Base-by-base conservation (phyloP, 2,113 vertebrate genomes). In the Platysternon megacephalum region DNA sequence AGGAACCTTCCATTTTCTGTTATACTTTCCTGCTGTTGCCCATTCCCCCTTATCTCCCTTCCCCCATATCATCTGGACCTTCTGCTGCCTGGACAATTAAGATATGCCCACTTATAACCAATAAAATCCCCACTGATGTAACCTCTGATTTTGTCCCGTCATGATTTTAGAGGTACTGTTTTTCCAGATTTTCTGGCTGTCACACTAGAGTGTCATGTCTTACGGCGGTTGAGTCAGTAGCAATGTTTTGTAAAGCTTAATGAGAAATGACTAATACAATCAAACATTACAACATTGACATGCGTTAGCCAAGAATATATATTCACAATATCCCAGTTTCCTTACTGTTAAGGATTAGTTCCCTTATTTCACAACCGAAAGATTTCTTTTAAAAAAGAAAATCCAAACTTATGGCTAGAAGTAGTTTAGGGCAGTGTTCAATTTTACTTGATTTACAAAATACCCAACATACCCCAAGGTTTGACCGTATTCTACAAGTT, bases 11-110 rank as follows among this genome's bases (percentile, higher is more conserved):
- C 3, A 14, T 68, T 85, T 85, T 39, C 8, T 2, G 42, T 80
- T 52, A 1, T 29, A 29, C 2, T 11, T 0, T 6, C 52, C 0
- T 29, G 26, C 2, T 3, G 0, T 16, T 78, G 56, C 56, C 26
- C 56, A 61, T 61, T 61, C 14, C 58, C 29, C 29, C 29, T 61
- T 5, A 61, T 85, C 48, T n/a, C 9, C 2, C 4, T 14, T 42
- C 26, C 32, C 48, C 82, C 2, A 2, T 76, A 19, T 42, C 86
- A 24, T 10, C 29, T 80, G 80, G 8, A 1, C 10, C 91, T 89
- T 51, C 24, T 68, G 2, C 68, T 88, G 11, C 89, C 13, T 35
- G 29, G 61, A 65, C 14, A 65, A 35, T 21, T 65, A 29, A 80
- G 72, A 74, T 74, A 74, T 74, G 39, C 22, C 6, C 2, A 21